A percentile compares a stretch with the other conserved stretches of the same genome.
These are phyloP conservation scores for Rhadina sibilatrix DNA, from an alignment of 2,113 vertebrate genomes.

Conservation along the genomic window DNA sequence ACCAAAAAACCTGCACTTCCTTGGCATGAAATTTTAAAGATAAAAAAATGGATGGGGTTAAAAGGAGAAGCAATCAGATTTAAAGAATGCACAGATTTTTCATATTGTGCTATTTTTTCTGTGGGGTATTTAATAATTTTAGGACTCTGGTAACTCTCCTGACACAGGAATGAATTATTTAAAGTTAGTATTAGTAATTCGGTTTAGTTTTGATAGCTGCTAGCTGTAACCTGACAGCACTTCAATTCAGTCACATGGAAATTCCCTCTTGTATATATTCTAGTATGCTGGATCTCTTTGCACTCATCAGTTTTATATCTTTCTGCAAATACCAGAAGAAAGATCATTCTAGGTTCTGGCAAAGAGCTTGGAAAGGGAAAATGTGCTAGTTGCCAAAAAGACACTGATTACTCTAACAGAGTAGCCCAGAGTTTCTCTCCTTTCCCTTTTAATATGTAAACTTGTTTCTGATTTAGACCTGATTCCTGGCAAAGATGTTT, in stretches of 20 bases:
- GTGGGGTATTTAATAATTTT: neutral
- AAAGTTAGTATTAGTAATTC: conserved; percentile 47
- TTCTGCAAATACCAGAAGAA: conserved; percentile 63
- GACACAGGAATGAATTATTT: conserved; percentile 50
- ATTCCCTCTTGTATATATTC: conserved; percentile 51
- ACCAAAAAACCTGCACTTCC: neutral
- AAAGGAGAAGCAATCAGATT: neutral
- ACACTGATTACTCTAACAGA: conserved; percentile 69
- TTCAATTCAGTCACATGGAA: conserved; percentile 37
- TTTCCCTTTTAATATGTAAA: conserved; percentile 48
- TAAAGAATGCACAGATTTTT: neutral
- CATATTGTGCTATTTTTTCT: neutral
- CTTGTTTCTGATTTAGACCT: conserved; percentile 63
- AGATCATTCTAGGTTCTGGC: conserved; percentile 62
- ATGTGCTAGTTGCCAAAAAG: conserved; percentile 46
- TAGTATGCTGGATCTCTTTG: conserved; percentile 42
- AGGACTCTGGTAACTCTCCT: neutral
- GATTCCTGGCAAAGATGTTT: conserved; percentile 47
- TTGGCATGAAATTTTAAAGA: neutral
- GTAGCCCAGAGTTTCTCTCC: conserved; percentile 43
- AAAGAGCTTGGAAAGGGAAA: conserved; percentile 52
- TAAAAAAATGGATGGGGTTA: neutral
- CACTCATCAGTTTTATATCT: conserved; percentile 67
- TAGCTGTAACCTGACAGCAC: conserved; percentile 56
- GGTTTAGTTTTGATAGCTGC: conserved; percentile 46